Conservation (phyloP, 2,113 vertebrate species). For the Pao palembangensis region DNA sequence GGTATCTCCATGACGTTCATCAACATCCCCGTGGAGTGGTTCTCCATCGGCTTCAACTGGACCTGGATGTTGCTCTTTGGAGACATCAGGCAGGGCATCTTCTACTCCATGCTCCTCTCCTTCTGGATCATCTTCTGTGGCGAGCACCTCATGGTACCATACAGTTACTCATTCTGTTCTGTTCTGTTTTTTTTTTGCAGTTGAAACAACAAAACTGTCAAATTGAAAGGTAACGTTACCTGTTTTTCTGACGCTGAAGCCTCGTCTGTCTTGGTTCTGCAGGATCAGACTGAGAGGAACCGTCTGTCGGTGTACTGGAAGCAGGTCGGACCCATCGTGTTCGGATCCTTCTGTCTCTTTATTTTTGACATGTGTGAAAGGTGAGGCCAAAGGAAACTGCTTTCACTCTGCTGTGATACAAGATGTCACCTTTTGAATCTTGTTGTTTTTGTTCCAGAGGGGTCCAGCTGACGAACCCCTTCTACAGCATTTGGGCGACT, state of each 20-base stretch:
- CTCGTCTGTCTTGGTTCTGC: neutral
- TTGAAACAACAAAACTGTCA: neutral
- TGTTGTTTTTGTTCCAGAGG: conserved; percentile 73
- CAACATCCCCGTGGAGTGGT: conserved; percentile 98
- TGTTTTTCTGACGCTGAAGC: neutral
- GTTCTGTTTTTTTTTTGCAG: neutral
- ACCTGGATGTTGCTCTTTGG: conserved; percentile 98
- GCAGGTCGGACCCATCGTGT: conserved; percentile 92
- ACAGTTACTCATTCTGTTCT: neutral
- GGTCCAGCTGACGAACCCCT: conserved; percentile 95
- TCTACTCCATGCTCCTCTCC: conserved; percentile 97
- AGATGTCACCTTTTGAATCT: neutral
- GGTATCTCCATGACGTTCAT: conserved; percentile 99
- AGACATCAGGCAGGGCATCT: conserved; percentile 95
- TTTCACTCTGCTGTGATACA: neutral
- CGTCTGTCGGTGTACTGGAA: conserved; percentile 95
- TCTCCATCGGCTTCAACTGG: conserved; percentile 96
- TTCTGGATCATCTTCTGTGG: conserved; percentile 99
- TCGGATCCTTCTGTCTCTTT: conserved; percentile 96
- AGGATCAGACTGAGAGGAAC: conserved; percentile 95
- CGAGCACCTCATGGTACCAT: conserved; percentile 94
- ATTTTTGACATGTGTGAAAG: conserved; percentile 99
- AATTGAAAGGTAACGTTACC: neutral
- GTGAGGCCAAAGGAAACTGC: conserved; percentile 65
- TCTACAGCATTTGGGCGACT: conserved; percentile 97